Evolutionary conservation across 2,797 vertebrate genomes (phyloP).

Genomic region (Gambusia yucatana): DNA sequence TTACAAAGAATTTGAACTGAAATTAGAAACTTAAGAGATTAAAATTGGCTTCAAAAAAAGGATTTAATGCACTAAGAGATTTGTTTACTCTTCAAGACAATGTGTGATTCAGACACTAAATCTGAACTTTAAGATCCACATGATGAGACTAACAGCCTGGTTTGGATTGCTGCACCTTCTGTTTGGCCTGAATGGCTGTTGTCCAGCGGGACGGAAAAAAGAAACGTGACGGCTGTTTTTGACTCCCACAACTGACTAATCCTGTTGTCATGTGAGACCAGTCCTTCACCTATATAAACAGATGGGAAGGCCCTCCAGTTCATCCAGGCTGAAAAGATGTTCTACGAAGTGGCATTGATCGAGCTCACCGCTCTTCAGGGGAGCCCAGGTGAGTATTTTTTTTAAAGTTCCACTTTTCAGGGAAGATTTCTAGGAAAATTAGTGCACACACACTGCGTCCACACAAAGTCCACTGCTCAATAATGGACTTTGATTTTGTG

Average conservation of each 20-base stretch:
- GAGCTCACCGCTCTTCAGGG: slow-evolving; percentile 78
- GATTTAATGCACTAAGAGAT: not conserved
- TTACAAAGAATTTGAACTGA: slow-evolving; percentile 9
- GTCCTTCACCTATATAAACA: slow-evolving; percentile 84
- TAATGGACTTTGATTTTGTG: slow-evolving; percentile 2
- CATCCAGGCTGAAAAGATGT: slow-evolving; percentile 85
- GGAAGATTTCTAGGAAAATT: slow-evolving; percentile 14
- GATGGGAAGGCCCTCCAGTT: slow-evolving; percentile 82
- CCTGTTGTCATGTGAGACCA: slow-evolving; percentile 66
- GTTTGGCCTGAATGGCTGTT: slow-evolving; percentile 35
- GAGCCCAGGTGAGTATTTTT: slow-evolving; percentile 81
- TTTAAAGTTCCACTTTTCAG: slow-evolving; percentile 5
- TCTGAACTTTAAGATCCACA: slow-evolving; percentile 17
- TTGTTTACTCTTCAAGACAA: not conserved
- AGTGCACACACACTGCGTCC: not conserved
- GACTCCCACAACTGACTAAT: slow-evolving; percentile 73
- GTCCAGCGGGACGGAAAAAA: slow-evolving; percentile 11
- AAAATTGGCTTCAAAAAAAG: slow-evolving; percentile 1
- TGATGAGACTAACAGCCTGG: slow-evolving; percentile 14
- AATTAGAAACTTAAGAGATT: slow-evolving; percentile 9
- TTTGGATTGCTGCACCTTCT: slow-evolving; percentile 18
- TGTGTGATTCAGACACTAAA: slow-evolving; percentile 11
- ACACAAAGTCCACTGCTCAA: not conserved
- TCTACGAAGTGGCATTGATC: slow-evolving; percentile 84
- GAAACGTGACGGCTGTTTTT: slow-evolving; percentile 58